phyloP scores from a whole-genome alignment of 2,113 vertebrate species.

The Pipra filicauda region DNA sequence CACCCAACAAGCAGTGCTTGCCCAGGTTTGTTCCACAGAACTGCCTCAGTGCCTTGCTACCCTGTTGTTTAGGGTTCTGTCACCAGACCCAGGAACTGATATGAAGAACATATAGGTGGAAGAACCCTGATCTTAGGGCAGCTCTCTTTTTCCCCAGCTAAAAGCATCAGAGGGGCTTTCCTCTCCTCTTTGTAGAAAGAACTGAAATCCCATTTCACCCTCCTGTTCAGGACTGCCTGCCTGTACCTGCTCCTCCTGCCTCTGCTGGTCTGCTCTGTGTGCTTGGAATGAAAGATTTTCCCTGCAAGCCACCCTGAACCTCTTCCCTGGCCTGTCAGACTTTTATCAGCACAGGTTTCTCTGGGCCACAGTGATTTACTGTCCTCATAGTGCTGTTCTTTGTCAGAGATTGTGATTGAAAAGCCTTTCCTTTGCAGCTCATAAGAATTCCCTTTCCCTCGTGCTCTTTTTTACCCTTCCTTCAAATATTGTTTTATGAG shows the following conservation, averaged over 20 bases:
- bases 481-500: constrained; percentile 61
- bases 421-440: constrained; percentile 37
- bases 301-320: constrained; percentile 53
- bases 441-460: constrained; percentile 10
- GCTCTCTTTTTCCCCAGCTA: neutral
- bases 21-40: neutral
- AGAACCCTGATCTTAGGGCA: neutral
- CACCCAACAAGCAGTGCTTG: neutral
- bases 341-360: constrained; percentile 55
- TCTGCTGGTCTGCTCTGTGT: constrained; percentile 44
- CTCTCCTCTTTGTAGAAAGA: neutral
- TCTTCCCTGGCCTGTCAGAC: constrained; percentile 44
- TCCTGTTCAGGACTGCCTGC: constrained; percentile 27
- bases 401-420: constrained; percentile 57
- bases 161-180: constrained; percentile 21
- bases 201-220: constrained; percentile 12
- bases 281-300: constrained; percentile 66
- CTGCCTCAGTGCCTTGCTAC: neutral
- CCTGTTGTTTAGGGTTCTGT: neutral
- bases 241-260: constrained; percentile 66
- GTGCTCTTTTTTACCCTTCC: constrained; percentile 20
- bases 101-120: neutral
- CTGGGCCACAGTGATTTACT: constrained; percentile 63
- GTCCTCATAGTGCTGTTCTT: constrained; percentile 50
- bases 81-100: neutral